Conservation (phyloP, 2,113 vertebrate genomes). For the Chelonoidis abingdonii region DNA sequence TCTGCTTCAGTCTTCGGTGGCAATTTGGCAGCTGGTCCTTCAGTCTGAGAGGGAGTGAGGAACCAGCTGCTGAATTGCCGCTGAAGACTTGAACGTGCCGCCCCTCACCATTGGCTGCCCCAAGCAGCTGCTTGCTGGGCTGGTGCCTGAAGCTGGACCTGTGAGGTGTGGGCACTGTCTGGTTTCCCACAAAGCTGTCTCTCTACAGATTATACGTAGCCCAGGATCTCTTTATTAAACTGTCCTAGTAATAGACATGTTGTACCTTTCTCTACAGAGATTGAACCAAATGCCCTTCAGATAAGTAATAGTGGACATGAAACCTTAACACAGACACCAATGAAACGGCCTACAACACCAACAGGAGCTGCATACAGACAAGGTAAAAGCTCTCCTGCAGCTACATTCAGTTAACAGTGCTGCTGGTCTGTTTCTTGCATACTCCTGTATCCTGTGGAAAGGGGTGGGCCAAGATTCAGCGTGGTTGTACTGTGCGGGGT, state of each 20-base stretch:
- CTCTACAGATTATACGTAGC: background rate
- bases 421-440: background rate
- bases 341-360: background rate
- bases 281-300: background rate
- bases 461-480: background rate
- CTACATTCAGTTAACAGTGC: fast-evolving
- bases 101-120: too few species aligned
- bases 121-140: too few species aligned
- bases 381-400: background rate
- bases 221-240: background rate
- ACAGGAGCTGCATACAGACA: fast-evolving
- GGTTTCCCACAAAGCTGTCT: background rate
- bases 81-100: too few species aligned
- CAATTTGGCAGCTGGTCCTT: too few species aligned
- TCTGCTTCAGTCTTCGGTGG: too few species aligned
- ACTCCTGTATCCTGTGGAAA: background rate
- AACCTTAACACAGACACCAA: background rate
- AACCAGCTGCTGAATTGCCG: too few species aligned
- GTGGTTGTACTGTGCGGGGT: background rate
- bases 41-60: too few species aligned
- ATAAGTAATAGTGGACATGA: background rate
- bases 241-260: background rate
- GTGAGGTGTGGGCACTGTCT: background rate
- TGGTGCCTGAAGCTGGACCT: too few species aligned
- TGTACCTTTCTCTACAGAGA: background rate